Base-by-base conservation (phyloP, 2,113 vertebrate species). In the Thryonomys swinderianus region DNA sequence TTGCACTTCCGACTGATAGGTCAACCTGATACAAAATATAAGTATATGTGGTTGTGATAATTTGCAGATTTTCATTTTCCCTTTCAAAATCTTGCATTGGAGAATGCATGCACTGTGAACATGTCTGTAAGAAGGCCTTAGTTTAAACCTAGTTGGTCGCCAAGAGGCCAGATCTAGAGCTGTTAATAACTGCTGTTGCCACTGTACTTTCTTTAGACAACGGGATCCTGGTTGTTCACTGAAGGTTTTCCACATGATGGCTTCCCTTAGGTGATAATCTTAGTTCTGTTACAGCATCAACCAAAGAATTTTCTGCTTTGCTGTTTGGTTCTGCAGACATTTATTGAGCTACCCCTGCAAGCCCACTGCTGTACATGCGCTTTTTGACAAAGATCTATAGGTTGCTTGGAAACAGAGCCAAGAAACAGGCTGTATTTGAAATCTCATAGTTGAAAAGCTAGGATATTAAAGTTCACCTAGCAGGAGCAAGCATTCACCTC, bases 361-460 rank as follows among this genome's bases (percentile, higher is more conserved):
- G 40, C 83, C 61, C 42, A 88, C 67, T 73, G 92, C 71, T 92
- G 0, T 85, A n/a, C 21, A 32, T 27, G 57, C 37, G 62, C n/a
- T 84, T 95, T 97, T 64, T 93, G 76, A 85, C 61, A 95, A 74
- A 94, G 81, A 85, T 88, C 57, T 81, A 23, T 51, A 67, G 80
- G 51, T 57, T 71, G 57, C 92, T 64, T 88, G 79, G 85, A 93
- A 95, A 92, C 37, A 66, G 81, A 96, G 92, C 67, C 85, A 79
- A 88, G 81, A 76, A 64, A 80, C 45, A 92, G 79, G 53, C 13
- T 91, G 91, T 71, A 62, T 96, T 85, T 96, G 92, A 96, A 96
- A 96, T 78, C 21, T 80, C 66, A 27, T 55, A 55, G 81, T 85
- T 93, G 90, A 95, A 95, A 87, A 40, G 23, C 55, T 79, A 78